phyloP scores from a whole-genome alignment of 2,113 vertebrate genomes.

The Hiodon alosoides region DNA sequence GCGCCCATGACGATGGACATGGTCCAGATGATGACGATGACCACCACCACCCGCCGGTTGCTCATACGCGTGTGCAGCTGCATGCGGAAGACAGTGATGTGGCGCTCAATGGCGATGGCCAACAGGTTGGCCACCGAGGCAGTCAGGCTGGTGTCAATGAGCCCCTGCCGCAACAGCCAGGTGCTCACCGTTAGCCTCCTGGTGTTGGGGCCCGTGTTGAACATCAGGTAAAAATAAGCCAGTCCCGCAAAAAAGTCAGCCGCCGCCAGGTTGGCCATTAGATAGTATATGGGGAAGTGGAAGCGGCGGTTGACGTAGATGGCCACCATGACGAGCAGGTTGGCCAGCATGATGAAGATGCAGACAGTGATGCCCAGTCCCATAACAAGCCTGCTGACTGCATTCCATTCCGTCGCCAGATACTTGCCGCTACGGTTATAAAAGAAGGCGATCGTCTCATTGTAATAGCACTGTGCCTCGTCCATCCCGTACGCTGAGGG shows the following conservation, averaged over 20 bases:
- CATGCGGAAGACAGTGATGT: slow-evolving; percentile 98
- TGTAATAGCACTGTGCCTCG: slow-evolving; percentile 90
- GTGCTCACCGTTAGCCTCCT: slow-evolving; percentile 89
- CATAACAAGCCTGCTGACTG: slow-evolving; percentile 95
- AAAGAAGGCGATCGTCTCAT: slow-evolving; percentile 97
- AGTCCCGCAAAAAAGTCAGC: slow-evolving; percentile 97
- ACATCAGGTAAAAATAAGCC: slow-evolving; percentile 99
- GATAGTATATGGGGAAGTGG: slow-evolving; percentile 98
- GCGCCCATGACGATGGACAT: slow-evolving; percentile 97
- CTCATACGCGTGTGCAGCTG: slow-evolving; percentile 98
- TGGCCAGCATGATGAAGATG: slow-evolving; percentile 98
- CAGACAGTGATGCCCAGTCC: slow-evolving; percentile 96
- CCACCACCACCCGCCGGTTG: slow-evolving; percentile 91
- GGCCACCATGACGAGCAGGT: slow-evolving; percentile 96
- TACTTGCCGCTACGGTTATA: slow-evolving; percentile 91
- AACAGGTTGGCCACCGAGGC: slow-evolving; percentile 93
- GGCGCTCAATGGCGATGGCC: slow-evolving; percentile 94
- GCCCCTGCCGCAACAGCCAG: slow-evolving; percentile 92
- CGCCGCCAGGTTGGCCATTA: slow-evolving; percentile 97
- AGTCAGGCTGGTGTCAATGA: slow-evolving; percentile 95
- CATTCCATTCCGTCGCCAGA: slow-evolving; percentile 89
- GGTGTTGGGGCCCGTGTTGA: slow-evolving; percentile 97
- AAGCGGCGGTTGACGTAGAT: slow-evolving; percentile 97
- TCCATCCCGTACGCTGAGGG: slow-evolving; percentile 71
- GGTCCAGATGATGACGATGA: slow-evolving; percentile 98